A percentile compares a stretch with the other conserved stretches of the same genome.
Evolutionary conservation across 92 coral and sea anemone species (phyloP).

Genomic region (Desmophyllum pertusum): DNA sequence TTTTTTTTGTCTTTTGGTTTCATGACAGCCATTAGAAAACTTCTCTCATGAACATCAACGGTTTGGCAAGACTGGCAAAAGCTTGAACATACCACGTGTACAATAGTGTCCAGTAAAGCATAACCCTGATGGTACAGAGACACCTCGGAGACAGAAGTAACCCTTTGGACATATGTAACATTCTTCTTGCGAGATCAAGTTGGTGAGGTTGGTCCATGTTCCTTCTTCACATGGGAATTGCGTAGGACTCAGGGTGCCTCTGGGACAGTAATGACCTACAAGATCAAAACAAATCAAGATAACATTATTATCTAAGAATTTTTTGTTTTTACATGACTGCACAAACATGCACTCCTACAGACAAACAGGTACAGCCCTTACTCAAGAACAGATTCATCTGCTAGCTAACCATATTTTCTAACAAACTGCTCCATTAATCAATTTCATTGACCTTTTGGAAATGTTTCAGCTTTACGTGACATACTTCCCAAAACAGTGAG

Average conservation of each 20-base stretch:
- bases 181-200: constrained; percentile 78
- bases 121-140: constrained; percentile 69
- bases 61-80: background rate
- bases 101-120: constrained; percentile 94
- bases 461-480: no score
- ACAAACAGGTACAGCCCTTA: background rate
- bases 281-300: background rate
- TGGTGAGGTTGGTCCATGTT: constrained; percentile 96
- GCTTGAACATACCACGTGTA: constrained; percentile 71
- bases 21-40: background rate
- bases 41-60: background rate
- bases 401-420: no score
- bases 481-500: background rate
- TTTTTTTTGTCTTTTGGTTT: no score
- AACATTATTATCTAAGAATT: background rate
- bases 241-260: constrained; percentile 92
- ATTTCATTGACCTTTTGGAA: no score
- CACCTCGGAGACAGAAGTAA: constrained; percentile 86
- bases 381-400: no score
- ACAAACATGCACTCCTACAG: background rate
- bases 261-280: constrained; percentile 93
- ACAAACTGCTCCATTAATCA: no score
- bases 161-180: constrained; percentile 98
- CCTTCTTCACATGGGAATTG: constrained; percentile 95
- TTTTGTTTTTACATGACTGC: background rate